Base-by-base conservation (phyloP, 2,797 vertebrate species). In the Alca torda region DNA sequence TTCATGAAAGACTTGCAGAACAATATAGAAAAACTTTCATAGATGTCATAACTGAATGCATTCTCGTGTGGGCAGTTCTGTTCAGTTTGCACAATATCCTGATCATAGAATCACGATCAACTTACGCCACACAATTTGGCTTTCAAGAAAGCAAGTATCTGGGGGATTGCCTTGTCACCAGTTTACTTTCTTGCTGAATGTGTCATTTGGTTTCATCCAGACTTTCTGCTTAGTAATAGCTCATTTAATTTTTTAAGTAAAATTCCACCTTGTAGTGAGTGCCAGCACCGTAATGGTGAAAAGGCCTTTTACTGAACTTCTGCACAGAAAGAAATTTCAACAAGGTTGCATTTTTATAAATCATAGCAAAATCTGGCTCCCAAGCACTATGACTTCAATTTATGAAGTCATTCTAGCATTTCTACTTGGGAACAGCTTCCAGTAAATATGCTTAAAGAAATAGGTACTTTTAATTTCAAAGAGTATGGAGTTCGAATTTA, bases 291-390 rank as follows among this genome's bases (percentile, higher is more conserved):
- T 19, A 50, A 59, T 11, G 8, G 63, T 43, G 31, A 84, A 84
- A 75, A 76, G 50, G 74, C 39, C 37, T 65, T 85, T 78, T 74
- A 37, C 33, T 4, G 9, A 79, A 46, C 33, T 64, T 46, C 56
- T 69, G 69, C 2, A 2, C 54, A 84, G 63, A 60, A 76, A 70
- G 37, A 57, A 78, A 84, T 67, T 86, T 84, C 19, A 81, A 45
- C 78, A 73, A 48, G 5, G 23, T 23, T 87, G 48, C 31, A 60
- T 84, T 95, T 91, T 67, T 57, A 87, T 90, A 95, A 95, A 93
- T 96, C 69, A 87, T 5, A 77, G 91, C 28, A 46, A 91, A 95
- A 67, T 41, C 64, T 95, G 95, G 39, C 90, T 87, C 70, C 51
- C 70, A 84, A 70, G 39, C 33, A n/a, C 30, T 69, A 23, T 15